Evolutionary conservation across 2,888 invertebrate genomes (phyloP).

Genomic region (Apomyelois bistriatella): DNA sequence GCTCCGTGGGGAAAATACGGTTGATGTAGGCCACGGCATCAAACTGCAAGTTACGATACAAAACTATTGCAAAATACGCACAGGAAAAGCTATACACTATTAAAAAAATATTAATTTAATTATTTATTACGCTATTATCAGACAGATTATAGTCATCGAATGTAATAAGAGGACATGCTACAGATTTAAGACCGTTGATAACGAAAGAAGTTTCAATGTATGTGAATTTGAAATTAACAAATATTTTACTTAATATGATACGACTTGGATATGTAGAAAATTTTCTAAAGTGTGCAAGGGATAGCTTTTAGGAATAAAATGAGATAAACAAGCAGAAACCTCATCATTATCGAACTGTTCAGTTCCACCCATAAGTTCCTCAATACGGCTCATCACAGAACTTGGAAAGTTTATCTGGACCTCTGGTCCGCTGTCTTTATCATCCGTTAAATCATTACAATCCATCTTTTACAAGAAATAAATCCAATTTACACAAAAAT

Average conservation of each 20-base stretch:
- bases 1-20: conserved; percentile 97
- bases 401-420: conserved; percentile 85
- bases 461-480: conserved; percentile 47
- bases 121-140: too few relatives aligned
- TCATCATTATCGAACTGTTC: conserved; percentile 91
- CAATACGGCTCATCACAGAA: conserved; percentile 94
- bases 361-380: conserved; percentile 93
- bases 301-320: too few relatives aligned
- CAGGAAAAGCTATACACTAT: too few relatives aligned
- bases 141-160: too few relatives aligned
- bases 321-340: conserved; percentile 28
- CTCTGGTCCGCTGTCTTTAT: conserved; percentile 67
- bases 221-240: too few relatives aligned
- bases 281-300: too few relatives aligned
- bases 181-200: too few relatives aligned
- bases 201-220: too few relatives aligned
- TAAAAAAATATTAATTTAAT: too few relatives aligned
- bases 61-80: not conserved
- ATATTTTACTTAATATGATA: too few relatives aligned
- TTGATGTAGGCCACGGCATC: conserved; percentile 98
- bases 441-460: conserved; percentile 55
- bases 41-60: conserved; percentile 81
- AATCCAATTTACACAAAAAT: conserved; percentile 4
- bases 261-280: too few relatives aligned
- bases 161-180: too few relatives aligned